Percentiles rank a stretch among this genome's conserved stretches.
phyloP scores from a whole-genome alignment of 1,140 invertebrate genomes.

The Bactericera cockerelli region DNA sequence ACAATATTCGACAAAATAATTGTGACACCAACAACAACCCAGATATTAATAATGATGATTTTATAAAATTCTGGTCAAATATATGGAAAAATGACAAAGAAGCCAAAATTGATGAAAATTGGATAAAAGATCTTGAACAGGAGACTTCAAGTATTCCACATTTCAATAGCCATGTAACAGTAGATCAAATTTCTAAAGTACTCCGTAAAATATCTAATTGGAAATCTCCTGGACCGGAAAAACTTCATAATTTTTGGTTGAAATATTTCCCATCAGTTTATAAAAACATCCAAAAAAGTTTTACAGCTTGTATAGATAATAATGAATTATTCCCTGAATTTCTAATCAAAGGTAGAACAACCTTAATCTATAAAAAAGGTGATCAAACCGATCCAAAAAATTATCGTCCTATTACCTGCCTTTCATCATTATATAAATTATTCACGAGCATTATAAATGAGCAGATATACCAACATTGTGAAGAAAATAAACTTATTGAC shows the following conservation, averaged over 20 bases:
- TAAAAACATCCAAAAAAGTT: background rate
- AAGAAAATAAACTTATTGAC: constrained; percentile 15
- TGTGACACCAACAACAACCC: background rate
- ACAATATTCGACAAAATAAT: background rate
- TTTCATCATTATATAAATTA: constrained; percentile 12
- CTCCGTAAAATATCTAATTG: background rate
- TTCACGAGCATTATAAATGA: constrained; percentile 8
- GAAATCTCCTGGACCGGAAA: constrained; percentile 4
- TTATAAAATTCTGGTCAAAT: background rate
- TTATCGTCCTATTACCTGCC: constrained; percentile 14
- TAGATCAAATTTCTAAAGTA: background rate
- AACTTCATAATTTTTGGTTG: constrained; percentile 10
- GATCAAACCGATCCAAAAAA: background rate
- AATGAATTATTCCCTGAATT: background rate
- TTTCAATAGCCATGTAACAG: background rate
- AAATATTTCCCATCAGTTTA: constrained; percentile 1
- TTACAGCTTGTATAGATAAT: background rate
- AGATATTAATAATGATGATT: background rate
- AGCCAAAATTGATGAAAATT: background rate
- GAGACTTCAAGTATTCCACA: background rate
- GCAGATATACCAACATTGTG: constrained; percentile 15
- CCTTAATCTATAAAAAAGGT: background rate
- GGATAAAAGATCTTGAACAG: background rate
- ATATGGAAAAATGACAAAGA: background rate
- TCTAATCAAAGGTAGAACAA: background rate